phyloP scores from a whole-genome alignment of 1,140 invertebrate species.

The Brachionus koreanus region DNA sequence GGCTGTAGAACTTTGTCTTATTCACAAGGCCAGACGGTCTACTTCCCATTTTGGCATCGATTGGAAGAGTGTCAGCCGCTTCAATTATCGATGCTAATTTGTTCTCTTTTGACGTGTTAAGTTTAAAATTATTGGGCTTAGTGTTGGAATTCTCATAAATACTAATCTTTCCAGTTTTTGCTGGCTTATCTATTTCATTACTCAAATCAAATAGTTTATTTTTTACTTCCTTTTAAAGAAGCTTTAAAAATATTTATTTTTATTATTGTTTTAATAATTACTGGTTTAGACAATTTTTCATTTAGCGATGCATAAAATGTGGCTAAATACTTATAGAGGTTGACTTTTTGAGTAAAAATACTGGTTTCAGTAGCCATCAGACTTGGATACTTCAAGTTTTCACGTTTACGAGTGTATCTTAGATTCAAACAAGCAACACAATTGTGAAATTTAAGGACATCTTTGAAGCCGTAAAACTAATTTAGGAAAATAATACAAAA shows the following conservation, averaged over 20 bases:
- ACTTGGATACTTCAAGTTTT: conserved; percentile 27
- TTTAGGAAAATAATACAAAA: no score
- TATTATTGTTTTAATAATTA: neutral
- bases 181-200: neutral
- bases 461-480: conserved; percentile 18
- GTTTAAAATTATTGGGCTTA: neutral
- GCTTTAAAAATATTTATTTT: neutral
- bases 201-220: neutral
- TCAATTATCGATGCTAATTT: conserved; percentile 23
- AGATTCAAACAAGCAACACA: conserved; percentile 25
- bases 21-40: neutral
- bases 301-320: neutral
- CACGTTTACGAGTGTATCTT: neutral
- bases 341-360: conserved; percentile 32
- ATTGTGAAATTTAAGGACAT: conserved; percentile 9
- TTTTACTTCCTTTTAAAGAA: neutral
- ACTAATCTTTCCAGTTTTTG: neutral
- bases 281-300: neutral
- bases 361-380: neutral
- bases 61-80: conserved; percentile 2
- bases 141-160: neutral
- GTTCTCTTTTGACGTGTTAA: conserved; percentile 7
- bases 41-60: neutral
- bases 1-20: conserved; percentile 6
- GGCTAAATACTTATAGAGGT: neutral